These are phyloP conservation scores for Okapia johnstoni DNA, from an alignment of 2,113 vertebrate species.

Conservation along the genomic window DNA sequence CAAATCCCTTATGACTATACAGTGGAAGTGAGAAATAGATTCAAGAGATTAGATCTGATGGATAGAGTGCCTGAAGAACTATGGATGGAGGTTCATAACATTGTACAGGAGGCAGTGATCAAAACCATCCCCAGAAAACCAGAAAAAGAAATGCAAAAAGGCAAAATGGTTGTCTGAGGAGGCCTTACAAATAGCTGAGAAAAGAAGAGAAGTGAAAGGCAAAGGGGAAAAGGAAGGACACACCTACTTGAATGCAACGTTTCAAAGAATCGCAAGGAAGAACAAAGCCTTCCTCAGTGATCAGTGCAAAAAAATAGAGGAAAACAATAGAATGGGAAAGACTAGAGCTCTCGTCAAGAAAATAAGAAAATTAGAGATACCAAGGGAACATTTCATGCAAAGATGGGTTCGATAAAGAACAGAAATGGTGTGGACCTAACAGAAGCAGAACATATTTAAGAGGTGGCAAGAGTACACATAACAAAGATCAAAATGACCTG, in stretches of 20 bases:
- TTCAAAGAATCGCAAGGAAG: not conserved
- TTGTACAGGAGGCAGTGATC: fast-evolving
- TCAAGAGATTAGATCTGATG: not conserved
- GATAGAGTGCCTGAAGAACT: not conserved
- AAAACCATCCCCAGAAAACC: not conserved
- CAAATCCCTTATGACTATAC: not conserved
- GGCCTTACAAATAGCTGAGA: not conserved
- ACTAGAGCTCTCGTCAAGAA: not conserved
- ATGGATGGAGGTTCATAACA: fast-evolving
- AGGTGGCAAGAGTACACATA: not conserved
- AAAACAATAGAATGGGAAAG: not conserved
- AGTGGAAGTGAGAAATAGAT: not conserved
- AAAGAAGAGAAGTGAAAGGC: not conserved
- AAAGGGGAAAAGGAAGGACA: not conserved
- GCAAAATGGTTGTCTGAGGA: not conserved
- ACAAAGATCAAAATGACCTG: not conserved
- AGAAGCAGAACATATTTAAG: not conserved
- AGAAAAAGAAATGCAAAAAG: not conserved
- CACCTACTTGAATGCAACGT: not conserved
- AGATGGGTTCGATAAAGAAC: not conserved
- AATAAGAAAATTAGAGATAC: not conserved
- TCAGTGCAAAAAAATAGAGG: not conserved
- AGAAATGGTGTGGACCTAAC: not conserved
- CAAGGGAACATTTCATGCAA: not conserved
- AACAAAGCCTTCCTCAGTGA: not conserved